Evolutionary conservation across 2,888 invertebrate genomes (phyloP).

Genomic region (Epistrophe grossulariae): DNA sequence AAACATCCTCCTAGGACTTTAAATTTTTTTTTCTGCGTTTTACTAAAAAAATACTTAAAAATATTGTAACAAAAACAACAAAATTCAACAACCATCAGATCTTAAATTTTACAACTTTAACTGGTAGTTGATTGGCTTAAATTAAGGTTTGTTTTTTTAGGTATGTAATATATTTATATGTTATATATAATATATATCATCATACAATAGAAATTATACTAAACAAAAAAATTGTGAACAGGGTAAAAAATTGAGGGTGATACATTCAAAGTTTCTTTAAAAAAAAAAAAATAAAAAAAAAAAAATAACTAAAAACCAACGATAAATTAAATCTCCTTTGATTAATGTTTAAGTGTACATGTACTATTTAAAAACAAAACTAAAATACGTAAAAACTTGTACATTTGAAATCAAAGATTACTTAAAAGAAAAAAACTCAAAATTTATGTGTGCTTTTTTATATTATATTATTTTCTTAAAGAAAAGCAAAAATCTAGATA

Average conservation of each 20-base stretch:
- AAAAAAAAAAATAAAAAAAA: constrained; percentile 39
- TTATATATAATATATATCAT: constrained; percentile 38
- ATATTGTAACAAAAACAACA: not conserved
- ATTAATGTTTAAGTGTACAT: constrained; percentile 48
- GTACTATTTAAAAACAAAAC: constrained; percentile 42
- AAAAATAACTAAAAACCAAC: constrained; percentile 52
- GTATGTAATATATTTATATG: constrained; percentile 49
- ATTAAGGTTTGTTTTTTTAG: constrained; percentile 31
- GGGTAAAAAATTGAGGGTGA: constrained; percentile 73
- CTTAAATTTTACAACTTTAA: constrained; percentile 21
- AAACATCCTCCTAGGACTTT: constrained; percentile 4
- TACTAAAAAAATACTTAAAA: not conserved
- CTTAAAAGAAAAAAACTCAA: constrained; percentile 22
- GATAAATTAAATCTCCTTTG: constrained; percentile 58
- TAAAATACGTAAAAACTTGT: constrained; percentile 34
- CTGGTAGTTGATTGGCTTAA: constrained; percentile 31
- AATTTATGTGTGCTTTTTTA: constrained; percentile 45
- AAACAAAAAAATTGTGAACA: constrained; percentile 60
- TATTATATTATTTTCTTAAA: constrained; percentile 52
- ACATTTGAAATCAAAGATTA: constrained; percentile 21
- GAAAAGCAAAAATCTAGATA: constrained; percentile 56
- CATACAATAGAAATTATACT: constrained; percentile 41
- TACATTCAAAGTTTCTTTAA: constrained; percentile 59
- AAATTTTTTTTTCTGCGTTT: not conserved
- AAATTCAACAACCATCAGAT: constrained; percentile 16